A percentile compares a stretch with the other conserved stretches of the same genome.
These are phyloP conservation scores for Bufotes viridis DNA, from an alignment of 2,797 vertebrate genomes.

Conservation along the genomic window DNA sequence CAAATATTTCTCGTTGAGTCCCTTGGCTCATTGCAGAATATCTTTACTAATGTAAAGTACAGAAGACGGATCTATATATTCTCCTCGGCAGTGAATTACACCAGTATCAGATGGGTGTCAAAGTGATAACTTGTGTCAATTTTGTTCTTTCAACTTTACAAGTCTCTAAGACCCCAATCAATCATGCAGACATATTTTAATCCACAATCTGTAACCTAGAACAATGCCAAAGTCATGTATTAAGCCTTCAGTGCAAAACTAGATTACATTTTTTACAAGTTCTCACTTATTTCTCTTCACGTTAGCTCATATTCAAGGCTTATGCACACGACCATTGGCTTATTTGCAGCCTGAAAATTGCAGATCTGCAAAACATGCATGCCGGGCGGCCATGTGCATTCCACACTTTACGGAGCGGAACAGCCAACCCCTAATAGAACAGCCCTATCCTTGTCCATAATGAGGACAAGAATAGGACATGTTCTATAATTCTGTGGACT, in stretches of 20 bases:
- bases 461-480: no score
- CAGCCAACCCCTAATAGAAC: no score
- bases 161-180: conserved; percentile 73
- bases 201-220: conserved; percentile 77
- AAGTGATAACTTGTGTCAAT: conserved; percentile 74
- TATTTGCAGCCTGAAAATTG: no score
- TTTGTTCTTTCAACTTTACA: conserved; percentile 73
- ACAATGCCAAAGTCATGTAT: conserved; percentile 73
- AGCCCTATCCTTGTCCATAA: no score
- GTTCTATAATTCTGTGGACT: no score
- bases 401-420: no score
- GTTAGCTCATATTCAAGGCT: conserved; percentile 69
- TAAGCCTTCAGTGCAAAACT: conserved; percentile 67
- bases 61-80: conserved; percentile 68
- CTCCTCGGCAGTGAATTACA: conserved; percentile 75
- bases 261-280: conserved; percentile 70
- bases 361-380: no score
- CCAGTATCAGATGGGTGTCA: conserved; percentile 72
- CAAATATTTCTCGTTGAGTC: conserved; percentile 62
- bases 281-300: conserved; percentile 30
- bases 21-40: conserved; percentile 68
- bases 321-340: no score
- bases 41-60: conserved; percentile 70
- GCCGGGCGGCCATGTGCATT: no score
- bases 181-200: conserved; percentile 77